phyloP scores from a whole-genome alignment of 2,113 vertebrate species.

The Aythya baeri region DNA sequence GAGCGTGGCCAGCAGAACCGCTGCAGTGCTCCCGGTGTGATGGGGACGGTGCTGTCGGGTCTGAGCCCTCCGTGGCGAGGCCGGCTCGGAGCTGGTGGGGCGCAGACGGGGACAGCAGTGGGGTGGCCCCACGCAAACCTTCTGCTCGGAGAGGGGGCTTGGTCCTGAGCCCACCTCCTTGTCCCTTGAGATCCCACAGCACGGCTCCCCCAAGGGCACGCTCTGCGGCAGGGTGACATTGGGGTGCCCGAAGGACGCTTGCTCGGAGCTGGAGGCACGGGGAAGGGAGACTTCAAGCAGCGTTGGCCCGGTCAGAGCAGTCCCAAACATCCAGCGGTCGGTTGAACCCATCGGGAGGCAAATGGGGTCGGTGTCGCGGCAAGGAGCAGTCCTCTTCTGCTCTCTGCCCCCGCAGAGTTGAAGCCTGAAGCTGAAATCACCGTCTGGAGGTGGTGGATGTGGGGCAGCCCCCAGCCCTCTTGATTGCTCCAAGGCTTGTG shows the following conservation, averaged over 20 bases:
- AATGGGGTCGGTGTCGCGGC: rapidly evolving
- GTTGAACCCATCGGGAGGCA: rapidly evolving
- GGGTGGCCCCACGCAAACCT: not conserved
- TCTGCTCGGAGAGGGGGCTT: not conserved
- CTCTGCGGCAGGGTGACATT: not conserved
- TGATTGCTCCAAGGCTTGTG: rapidly evolving
- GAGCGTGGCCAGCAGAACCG: not conserved
- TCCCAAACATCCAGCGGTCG: not conserved
- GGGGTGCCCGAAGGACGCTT: not conserved
- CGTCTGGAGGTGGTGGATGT: rapidly evolving
- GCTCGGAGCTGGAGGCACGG: not conserved
- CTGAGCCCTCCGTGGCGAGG: not conserved
- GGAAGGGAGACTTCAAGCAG: not conserved
- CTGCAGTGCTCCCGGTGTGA: rapidly evolving
- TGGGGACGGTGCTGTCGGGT: not conserved
- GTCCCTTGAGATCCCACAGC: rapidly evolving
- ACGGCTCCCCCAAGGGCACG: not conserved
- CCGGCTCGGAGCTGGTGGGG: not conserved
- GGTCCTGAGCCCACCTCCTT: not conserved
- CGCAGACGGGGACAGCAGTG: not conserved
- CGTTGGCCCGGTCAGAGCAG: not conserved
- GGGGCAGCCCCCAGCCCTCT: not conserved
- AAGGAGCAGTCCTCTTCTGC: not conserved
- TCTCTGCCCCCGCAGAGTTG: rapidly evolving
- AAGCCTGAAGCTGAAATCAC: rapidly evolving